Conservation (phyloP, 2,113 vertebrate species). For the Paratilapia polleni region DNA sequence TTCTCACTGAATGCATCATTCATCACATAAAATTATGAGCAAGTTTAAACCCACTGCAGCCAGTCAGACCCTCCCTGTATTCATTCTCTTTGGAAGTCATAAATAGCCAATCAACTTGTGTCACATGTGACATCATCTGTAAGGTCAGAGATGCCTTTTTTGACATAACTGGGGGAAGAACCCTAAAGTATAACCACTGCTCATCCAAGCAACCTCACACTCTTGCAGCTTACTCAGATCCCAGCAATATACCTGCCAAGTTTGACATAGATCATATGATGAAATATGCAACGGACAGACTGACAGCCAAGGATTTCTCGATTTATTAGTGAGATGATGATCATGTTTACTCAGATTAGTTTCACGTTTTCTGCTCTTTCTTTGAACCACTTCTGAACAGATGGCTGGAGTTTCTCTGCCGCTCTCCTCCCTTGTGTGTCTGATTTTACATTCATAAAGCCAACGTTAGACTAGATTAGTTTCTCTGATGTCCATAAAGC, state of each 20-base stretch:
- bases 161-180: not conserved
- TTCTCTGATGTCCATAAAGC: slow-evolving; percentile 62
- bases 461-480: slow-evolving; percentile 64
- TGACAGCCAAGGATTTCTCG: not conserved
- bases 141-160: not conserved
- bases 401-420: slow-evolving; percentile 46
- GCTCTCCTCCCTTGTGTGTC: slow-evolving; percentile 55
- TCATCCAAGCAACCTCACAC: not conserved
- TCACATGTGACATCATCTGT: not conserved
- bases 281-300: not conserved
- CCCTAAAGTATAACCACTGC: not conserved
- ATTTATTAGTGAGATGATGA: slow-evolving; percentile 37
- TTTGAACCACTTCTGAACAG: slow-evolving; percentile 67
- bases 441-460: slow-evolving; percentile 71
- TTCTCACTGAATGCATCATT: slow-evolving; percentile 8
- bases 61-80: not conserved
- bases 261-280: not conserved
- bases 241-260: not conserved
- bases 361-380: slow-evolving; percentile 48
- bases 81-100: not conserved
- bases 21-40: slow-evolving; percentile 1
- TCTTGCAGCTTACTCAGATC: not conserved
- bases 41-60: not conserved
- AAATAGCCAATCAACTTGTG: not conserved
- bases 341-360: slow-evolving; percentile 58